Conservation (phyloP, 1,140 invertebrate species). For the Lepidotrigona ventralis region DNA sequence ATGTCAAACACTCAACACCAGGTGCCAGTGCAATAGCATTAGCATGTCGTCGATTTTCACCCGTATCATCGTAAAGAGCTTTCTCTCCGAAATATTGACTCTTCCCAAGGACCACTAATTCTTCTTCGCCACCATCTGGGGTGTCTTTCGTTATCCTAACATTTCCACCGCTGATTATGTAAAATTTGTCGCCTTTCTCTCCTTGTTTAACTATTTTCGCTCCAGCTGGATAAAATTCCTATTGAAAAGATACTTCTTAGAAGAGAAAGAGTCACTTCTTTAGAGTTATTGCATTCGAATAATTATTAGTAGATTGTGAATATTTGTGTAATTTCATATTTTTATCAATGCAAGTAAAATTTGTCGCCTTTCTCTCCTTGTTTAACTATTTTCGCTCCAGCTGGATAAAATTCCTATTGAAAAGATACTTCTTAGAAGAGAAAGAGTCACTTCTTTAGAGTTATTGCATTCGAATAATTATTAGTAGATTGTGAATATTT, state of each 20-base stretch:
- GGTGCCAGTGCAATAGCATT: slow-evolving; percentile 92
- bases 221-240: slow-evolving; percentile 92
- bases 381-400: slow-evolving; percentile 92
- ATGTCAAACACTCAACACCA: slow-evolving; percentile 93
- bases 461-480: background rate
- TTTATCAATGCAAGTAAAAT: slow-evolving; percentile 80
- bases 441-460: no score
- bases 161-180: slow-evolving; percentile 95
- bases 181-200: slow-evolving; percentile 96
- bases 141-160: slow-evolving; percentile 88
- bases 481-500: background rate
- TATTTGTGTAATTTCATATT: background rate
- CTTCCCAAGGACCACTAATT: slow-evolving; percentile 83
- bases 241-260: background rate
- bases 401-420: slow-evolving; percentile 89
- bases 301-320: background rate
- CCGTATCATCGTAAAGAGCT: slow-evolving; percentile 84
- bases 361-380: slow-evolving; percentile 97
- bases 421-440: no score
- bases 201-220: slow-evolving; percentile 95
- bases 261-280: no score
- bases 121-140: slow-evolving; percentile 81
- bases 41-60: slow-evolving; percentile 91
- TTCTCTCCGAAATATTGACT: slow-evolving; percentile 91
- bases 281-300: no score